Evolutionary conservation across 2,888 invertebrate species (phyloP).

Genomic region (Cataglyphis rosenhaueri): DNA sequence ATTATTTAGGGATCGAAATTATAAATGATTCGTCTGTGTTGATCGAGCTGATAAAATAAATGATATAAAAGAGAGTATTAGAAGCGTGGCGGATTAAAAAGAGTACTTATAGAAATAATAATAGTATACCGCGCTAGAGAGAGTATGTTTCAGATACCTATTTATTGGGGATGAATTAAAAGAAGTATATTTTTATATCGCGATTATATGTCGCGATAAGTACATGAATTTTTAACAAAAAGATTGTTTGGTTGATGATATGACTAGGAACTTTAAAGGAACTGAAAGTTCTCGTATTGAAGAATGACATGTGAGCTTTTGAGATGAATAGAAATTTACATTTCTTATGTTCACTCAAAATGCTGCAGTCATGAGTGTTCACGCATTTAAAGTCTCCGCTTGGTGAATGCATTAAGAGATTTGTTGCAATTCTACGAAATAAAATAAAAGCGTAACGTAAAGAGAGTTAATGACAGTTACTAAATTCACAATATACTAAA

Average conservation of each 20-base stretch:
- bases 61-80: constrained; percentile 36
- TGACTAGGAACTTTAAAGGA: constrained; percentile 47
- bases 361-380: background rate
- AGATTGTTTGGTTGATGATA: constrained; percentile 58
- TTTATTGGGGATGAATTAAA: constrained; percentile 57
- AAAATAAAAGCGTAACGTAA: constrained; percentile 29
- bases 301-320: background rate
- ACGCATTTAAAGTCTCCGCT: background rate
- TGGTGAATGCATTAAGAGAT: constrained; percentile 3
- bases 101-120: constrained; percentile 58
- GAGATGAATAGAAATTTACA: background rate
- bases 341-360: constrained; percentile 1
- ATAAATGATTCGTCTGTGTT: constrained; percentile 37
- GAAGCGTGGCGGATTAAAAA: constrained; percentile 22
- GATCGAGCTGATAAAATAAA: constrained; percentile 47
- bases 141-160: constrained; percentile 59
- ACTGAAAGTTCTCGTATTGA: constrained; percentile 12
- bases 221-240: constrained; percentile 54
- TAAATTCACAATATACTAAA: constrained; percentile 38
- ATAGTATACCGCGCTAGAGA: constrained; percentile 59
- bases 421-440: constrained; percentile 13
- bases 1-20: constrained; percentile 32
- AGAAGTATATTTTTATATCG: constrained; percentile 72
- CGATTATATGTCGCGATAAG: constrained; percentile 60
- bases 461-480: constrained; percentile 41